Evolutionary conservation across 2,888 invertebrate genomes (phyloP).

Genomic region (Flabesymbios commensalis): DNA sequence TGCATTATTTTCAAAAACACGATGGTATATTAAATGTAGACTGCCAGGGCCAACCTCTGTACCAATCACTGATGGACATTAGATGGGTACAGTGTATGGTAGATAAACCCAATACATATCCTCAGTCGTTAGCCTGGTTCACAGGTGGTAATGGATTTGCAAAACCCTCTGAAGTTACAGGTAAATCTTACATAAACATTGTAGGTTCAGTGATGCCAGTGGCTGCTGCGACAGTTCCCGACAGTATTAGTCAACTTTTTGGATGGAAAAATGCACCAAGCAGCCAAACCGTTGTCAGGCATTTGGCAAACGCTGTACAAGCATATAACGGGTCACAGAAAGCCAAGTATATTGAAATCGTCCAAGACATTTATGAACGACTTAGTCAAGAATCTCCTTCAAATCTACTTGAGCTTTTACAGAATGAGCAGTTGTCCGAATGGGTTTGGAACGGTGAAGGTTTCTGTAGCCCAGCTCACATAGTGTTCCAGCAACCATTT

Average conservation of each 20-base stretch:
- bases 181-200: slow-evolving; percentile 12
- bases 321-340: slow-evolving; percentile 26
- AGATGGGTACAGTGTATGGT: slow-evolving; percentile 27
- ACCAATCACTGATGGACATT: slow-evolving; percentile 23
- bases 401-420: slow-evolving; percentile 6
- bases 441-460: slow-evolving; percentile 45
- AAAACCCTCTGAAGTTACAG: slow-evolving; percentile 29
- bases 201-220: slow-evolving; percentile 35
- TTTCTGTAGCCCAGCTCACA: slow-evolving; percentile 26
- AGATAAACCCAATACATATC: slow-evolving; percentile 24
- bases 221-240: slow-evolving; percentile 20
- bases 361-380: slow-evolving; percentile 19
- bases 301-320: slow-evolving; percentile 29
- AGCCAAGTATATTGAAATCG: slow-evolving; percentile 28
- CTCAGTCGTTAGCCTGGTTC: slow-evolving; percentile 22
- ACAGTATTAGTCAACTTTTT: slow-evolving; percentile 19
- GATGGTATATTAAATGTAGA: slow-evolving; percentile 12
- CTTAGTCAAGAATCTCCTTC: slow-evolving; percentile 14
- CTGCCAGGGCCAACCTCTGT: slow-evolving; percentile 20
- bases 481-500: slow-evolving; percentile 28
- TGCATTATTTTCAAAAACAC: slow-evolving; percentile 28
- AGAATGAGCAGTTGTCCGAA: slow-evolving; percentile 2
- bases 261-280: slow-evolving; percentile 26
- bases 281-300: slow-evolving; percentile 19
- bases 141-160: slow-evolving; percentile 15